Conservation (phyloP, 2,113 vertebrate genomes). For the Dasyornis broadbenti region DNA sequence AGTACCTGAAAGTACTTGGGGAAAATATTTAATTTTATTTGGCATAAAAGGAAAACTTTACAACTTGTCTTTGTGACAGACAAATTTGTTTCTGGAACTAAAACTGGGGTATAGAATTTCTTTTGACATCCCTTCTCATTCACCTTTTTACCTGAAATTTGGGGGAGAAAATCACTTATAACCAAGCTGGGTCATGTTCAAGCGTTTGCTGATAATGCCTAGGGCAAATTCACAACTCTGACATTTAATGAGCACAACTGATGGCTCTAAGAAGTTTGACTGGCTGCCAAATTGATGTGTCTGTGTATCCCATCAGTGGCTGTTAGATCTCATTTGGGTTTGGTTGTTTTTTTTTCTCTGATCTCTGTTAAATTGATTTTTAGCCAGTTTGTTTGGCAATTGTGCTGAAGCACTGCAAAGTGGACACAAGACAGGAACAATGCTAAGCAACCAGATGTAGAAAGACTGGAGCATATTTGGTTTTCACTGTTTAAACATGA, state of each 20-base stretch:
- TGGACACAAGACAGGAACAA: not conserved
- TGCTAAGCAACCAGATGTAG: conserved; percentile 36
- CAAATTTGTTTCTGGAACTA: not conserved
- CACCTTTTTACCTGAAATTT: not conserved
- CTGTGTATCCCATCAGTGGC: not conserved
- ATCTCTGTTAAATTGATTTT: conserved; percentile 28
- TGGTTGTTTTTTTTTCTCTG: not conserved
- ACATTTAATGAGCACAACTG: not conserved
- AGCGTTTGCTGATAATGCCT: not conserved
- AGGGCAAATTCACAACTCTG: not conserved
- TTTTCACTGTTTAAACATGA: conserved; percentile 23
- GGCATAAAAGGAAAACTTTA: not conserved
- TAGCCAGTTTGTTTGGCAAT: conserved; percentile 11
- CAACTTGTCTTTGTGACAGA: not conserved
- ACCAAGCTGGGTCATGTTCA: not conserved
- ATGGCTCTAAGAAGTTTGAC: conserved; percentile 7
- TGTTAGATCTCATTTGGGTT: not conserved
- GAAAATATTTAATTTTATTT: not conserved
- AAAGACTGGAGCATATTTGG: conserved; percentile 7
- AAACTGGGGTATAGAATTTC: not conserved
- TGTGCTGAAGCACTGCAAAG: not conserved
- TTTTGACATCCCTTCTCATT: not conserved
- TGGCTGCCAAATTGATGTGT: conserved; percentile 15
- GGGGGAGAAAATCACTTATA: not conserved
- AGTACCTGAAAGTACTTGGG: not conserved